Base-by-base conservation (phyloP, 2,797 vertebrate species). In the Sebastes goodei region DNA sequence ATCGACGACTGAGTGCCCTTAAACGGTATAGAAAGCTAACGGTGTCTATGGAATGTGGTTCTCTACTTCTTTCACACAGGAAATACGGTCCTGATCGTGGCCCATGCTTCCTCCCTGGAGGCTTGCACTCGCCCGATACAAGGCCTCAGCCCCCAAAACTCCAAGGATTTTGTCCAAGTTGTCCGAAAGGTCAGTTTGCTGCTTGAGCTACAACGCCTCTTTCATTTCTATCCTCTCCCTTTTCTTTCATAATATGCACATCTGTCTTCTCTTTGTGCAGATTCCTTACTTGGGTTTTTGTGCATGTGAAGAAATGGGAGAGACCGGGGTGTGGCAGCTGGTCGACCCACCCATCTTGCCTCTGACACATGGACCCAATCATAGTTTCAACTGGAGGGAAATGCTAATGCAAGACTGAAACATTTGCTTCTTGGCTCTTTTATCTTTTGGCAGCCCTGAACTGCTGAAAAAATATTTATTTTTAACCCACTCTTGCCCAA, bases 341-440 rank as follows among this genome's bases (percentile, higher is more conserved):
- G 98, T 97, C 1, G 98, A 99, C 67, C 99, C 99, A 2, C 99
- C 99, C 53, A 99, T 99, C 88, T 94, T 99, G 82, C 99, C 99
- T 9, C 96, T 99, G 75, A 99, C 99, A 75, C 99, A 99, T 0
- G 99, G 99, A 93, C 99, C 99, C 49, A 99, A 99, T 55, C 98
- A 98, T 85, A 98, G 97, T 93, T 99, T 99, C 96, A 99, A 98
- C 96, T 99, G 99, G 99, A 97, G 98, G 94, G 98, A 99, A 93
- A 97, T 97, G 57, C 92, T 99, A 52, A 96, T 97, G 53, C 98
- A 99, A 76, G 97, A 99, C 87, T 97, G 88, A 96, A 81, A 76
- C 80, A 83, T 62, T 15, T 21, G 53, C 68, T 67, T 25, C 64
- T 66, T 65, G 59, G 56, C 86, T 67, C 62, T 73, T 55, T 55